A percentile compares a stretch with the other conserved stretches of the same genome.
Conservation (phyloP, 37 sponge, comb jelly and placozoan genomes). For the Chondrilla cf. caribensis region DNA sequence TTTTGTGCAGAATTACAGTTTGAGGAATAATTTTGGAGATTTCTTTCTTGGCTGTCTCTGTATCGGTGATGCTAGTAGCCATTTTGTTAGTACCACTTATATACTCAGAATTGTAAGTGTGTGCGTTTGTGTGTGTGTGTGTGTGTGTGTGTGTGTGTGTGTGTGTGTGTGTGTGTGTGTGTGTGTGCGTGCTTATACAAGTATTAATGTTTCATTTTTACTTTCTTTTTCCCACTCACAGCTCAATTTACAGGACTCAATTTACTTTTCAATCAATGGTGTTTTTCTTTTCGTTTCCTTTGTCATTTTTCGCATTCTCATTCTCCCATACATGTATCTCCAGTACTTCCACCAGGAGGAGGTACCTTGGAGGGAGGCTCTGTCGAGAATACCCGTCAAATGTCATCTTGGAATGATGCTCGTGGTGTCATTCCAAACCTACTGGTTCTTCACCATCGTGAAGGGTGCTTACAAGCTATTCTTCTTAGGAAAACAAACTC, state of each 20-base stretch:
- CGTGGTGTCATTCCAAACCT: not conserved
- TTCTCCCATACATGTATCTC: not conserved
- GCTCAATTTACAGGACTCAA: not conserved
- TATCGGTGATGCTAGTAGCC: not conserved
- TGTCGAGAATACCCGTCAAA: not conserved
- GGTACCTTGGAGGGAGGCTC: not conserved
- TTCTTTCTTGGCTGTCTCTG: conserved; percentile 16
- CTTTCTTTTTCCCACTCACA: not conserved
- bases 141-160: too few species aligned
- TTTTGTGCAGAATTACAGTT: conserved; percentile 12
- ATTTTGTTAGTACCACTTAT: not conserved
- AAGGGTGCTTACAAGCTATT: not conserved
- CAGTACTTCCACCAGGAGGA: not conserved
- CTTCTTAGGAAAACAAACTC: not conserved
- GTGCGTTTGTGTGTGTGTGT: too few species aligned
- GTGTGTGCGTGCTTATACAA: too few species aligned
- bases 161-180: too few species aligned
- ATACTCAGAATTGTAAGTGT: not conserved
- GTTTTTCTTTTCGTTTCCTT: not conserved
- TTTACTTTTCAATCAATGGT: not conserved
- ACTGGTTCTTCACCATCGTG: not conserved
- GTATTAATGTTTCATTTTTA: too few species aligned
- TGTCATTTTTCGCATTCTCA: not conserved
- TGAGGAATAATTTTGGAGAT: conserved; percentile 20
- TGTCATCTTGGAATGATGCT: not conserved